phyloP scores from a whole-genome alignment of 2,888 invertebrate genomes.

The Tenodera sinensis region DNA sequence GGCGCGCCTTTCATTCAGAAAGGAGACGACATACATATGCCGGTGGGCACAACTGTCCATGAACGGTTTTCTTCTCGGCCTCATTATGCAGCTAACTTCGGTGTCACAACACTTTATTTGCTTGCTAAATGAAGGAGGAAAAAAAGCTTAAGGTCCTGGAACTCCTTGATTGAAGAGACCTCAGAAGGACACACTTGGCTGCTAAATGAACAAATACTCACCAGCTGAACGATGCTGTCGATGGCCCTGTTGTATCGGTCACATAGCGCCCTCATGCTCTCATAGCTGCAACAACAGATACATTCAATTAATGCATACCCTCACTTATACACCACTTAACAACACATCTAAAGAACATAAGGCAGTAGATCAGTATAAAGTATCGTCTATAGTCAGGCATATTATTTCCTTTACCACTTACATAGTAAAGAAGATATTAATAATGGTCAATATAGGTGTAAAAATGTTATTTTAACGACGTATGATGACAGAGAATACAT shows the following conservation, averaged over 20 bases:
- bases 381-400: no score
- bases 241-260: conserved; percentile 93
- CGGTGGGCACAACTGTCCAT: neutral
- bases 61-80: neutral
- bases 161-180: neutral
- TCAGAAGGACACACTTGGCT: neutral
- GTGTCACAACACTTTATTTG: neutral
- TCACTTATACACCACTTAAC: neutral
- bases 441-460: no score
- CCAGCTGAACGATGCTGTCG: conserved; percentile 86
- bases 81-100: neutral
- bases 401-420: no score
- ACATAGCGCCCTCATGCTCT: conserved; percentile 88
- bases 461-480: no score
- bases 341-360: neutral
- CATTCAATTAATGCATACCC: neutral
- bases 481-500: no score
- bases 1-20: neutral
- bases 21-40: neutral
- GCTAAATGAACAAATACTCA: conserved; percentile 50
- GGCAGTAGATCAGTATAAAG: no score
- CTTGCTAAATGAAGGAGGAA: neutral
- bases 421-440: no score
- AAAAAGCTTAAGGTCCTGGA: neutral
- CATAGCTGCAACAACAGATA: conserved; percentile 58